phyloP scores from a whole-genome alignment of 1,140 invertebrate genomes.

The Eumeta japonica region DNA sequence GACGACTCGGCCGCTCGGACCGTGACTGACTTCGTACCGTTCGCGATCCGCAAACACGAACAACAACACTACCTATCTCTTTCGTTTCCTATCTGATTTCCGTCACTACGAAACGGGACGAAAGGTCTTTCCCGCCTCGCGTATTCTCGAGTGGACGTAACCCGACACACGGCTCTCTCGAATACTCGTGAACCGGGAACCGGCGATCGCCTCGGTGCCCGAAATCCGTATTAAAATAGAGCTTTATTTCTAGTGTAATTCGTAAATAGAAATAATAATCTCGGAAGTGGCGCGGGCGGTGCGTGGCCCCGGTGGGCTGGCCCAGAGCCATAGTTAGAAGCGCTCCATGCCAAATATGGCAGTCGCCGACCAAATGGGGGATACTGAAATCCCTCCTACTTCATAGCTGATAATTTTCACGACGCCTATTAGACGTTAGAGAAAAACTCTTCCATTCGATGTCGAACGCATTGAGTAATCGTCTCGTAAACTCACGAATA shows the following conservation, averaged over 20 bases:
- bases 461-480: neutral
- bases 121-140: no score
- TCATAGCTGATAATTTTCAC: slow-evolving; percentile 51
- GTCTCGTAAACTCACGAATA: no score
- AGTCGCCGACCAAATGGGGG: slow-evolving; percentile 70
- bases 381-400: slow-evolving; percentile 67
- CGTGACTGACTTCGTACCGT: slow-evolving; percentile 54
- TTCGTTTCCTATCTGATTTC: no score
- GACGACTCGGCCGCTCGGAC: slow-evolving; percentile 52
- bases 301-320: slow-evolving; percentile 58
- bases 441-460: no score
- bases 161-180: slow-evolving; percentile 52
- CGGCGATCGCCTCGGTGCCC: slow-evolving; percentile 46
- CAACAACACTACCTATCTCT: slow-evolving; percentile 39
- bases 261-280: slow-evolving; percentile 57
- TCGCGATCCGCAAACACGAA: slow-evolving; percentile 42
- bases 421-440: slow-evolving; percentile 53
- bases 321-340: slow-evolving; percentile 74
- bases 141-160: no score
- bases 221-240: slow-evolving; percentile 55
- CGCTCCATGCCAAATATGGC: slow-evolving; percentile 71
- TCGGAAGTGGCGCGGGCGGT: slow-evolving; percentile 53
- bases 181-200: slow-evolving; percentile 40
- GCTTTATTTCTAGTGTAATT: slow-evolving; percentile 56
- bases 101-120: no score